Base-by-base conservation (phyloP, 2,113 vertebrate genomes). In the Xiphias gladius region DNA sequence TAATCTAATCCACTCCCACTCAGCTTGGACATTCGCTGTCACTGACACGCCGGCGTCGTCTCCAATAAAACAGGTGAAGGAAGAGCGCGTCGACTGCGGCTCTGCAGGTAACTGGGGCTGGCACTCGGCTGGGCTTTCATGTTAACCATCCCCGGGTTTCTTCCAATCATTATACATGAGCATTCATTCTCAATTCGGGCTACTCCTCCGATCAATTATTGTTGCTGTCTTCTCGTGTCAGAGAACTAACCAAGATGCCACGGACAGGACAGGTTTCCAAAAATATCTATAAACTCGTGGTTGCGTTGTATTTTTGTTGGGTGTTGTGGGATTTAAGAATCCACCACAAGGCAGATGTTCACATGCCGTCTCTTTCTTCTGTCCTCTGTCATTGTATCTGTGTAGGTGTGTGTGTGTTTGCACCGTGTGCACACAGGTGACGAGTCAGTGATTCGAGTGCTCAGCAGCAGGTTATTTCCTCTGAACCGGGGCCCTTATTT, bases 401-500 rank as follows among this genome's bases (percentile, higher is more conserved):
- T 52, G 73, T 65, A 28, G 30, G 37, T 73, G 22, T 35, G 77
- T 72, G 55, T 57, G 65, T 37, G 48, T 32, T 3, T 63, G 76
- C 59, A 16, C 71, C 46, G 37, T 78, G 63, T 57, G 72, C 70
- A 62, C 86, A 75, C 86, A 86, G 90, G 93, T 93, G 89, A 93
- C 78, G 77, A 84, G 87, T 80, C 85, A 22, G 84, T 87, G 82
- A 88, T 80, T 90, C 85, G 62, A 86, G 86, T 82, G 88, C 92
- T 93, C 90, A 89, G 88, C 90, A 88, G 92, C 92, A 89, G 93
- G 90, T 94, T 91, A 91, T 91, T 93, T 93, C 90, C 89, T 91
- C 79, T 92, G 91, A 93, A 93, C 91, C 79, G 93, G 92, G 95
- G 94, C 95, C 93, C 95, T 96, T 96, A 96, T 97, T 97, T 96